These are phyloP conservation scores for Trachops cirrhosus DNA, from an alignment of 2,797 vertebrate species.

Conservation along the genomic window DNA sequence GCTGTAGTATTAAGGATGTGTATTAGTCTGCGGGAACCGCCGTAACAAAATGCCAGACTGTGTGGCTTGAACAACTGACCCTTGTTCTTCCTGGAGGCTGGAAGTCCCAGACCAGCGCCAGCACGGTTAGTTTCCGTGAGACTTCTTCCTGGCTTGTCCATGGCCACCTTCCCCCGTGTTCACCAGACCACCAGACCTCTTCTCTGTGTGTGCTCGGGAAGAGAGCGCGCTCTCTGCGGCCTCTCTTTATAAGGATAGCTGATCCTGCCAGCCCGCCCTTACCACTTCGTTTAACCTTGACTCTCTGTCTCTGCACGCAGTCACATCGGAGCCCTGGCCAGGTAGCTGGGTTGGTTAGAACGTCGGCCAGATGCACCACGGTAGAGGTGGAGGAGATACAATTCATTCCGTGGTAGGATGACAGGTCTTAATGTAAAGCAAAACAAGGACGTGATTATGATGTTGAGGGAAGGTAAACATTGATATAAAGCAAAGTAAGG, in stretches of 20 bases:
- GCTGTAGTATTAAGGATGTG: background rate
- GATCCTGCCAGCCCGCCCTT: background rate
- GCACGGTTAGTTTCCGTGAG: background rate
- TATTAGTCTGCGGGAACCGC: background rate
- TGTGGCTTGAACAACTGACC: background rate
- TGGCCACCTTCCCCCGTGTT: background rate
- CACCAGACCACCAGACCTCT: background rate
- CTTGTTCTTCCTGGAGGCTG: background rate
- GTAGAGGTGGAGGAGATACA: background rate
- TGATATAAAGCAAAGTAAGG: background rate
- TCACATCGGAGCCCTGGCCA: too few relatives aligned
- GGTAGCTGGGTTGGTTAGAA: too few relatives aligned
- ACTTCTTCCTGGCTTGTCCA: background rate
- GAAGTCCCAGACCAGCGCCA: background rate
- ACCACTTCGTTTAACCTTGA: background rate
- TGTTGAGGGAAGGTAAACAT: background rate
- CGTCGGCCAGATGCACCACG: too few relatives aligned
- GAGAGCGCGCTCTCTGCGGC: background rate
- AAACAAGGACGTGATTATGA: background rate
- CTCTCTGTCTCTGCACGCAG: background rate
- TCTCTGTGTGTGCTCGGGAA: background rate
- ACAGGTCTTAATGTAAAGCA: background rate
- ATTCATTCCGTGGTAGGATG: background rate
- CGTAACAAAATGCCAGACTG: background rate
- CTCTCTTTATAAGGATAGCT: background rate